Percentiles rank a stretch among this genome's conserved stretches.
Evolutionary conservation across 2,113 vertebrate genomes (phyloP).

Genomic region (Myxocyprinus asiaticus): DNA sequence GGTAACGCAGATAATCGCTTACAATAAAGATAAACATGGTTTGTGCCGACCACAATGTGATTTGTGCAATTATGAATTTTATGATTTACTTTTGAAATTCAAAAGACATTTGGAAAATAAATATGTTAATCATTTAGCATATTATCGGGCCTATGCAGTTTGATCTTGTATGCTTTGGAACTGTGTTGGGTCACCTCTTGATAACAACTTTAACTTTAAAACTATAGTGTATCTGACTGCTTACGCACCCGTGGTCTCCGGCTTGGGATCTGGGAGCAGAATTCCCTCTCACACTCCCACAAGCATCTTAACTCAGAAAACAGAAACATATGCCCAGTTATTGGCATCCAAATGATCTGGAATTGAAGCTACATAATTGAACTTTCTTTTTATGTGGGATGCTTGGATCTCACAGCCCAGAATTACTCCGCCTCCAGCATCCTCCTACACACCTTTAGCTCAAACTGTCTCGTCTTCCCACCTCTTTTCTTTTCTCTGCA

Average conservation of each 20-base stretch:
- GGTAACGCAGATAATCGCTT: no score
- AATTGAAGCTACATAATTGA: constrained; percentile 42
- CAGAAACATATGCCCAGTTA: constrained; percentile 39
- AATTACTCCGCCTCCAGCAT: constrained; percentile 42
- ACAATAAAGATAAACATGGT: no score
- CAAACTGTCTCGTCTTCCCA: not conserved
- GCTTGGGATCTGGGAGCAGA: constrained; percentile 12
- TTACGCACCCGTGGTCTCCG: constrained; percentile 35
- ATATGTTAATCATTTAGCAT: no score
- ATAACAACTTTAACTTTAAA: not conserved
- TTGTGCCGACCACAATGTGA: no score
- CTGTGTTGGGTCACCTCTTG: no score
- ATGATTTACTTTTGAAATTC: no score
- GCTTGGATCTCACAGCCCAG: constrained; percentile 20
- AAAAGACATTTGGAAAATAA: no score
- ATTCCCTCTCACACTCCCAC: constrained; percentile 21
- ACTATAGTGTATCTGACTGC: constrained; percentile 12
- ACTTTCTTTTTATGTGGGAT: constrained; percentile 25
- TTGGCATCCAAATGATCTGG: constrained; percentile 45
- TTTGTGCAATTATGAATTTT: no score
- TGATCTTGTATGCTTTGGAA: no score
- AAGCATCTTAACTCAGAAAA: constrained; percentile 25
- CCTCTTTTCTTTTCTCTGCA: not conserved
- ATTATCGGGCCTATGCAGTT: no score
- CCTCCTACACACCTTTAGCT: constrained; percentile 24